Base-by-base conservation (phyloP, 2,113 vertebrate species). In the Okapia johnstoni region DNA sequence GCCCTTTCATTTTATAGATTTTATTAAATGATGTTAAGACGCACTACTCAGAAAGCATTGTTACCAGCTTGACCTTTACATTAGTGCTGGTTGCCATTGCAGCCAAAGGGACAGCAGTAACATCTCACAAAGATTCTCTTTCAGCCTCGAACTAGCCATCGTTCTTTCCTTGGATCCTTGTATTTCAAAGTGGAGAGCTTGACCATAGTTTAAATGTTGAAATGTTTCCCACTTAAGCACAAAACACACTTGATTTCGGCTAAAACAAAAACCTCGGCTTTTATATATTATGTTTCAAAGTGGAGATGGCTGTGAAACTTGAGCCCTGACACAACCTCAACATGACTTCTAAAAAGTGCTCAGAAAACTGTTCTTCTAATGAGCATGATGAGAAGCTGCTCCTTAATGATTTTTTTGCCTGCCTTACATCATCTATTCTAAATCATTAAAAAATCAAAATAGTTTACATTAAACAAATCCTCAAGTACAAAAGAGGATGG, bases 271-370 rank as follows among this genome's bases (percentile, higher is more conserved):
- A 10, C 8, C 28, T 73, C 8, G 5, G 88, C 88, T 97, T 97
- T 97, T 91, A 85, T 91, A 95, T 85, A 96, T 97, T 97, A 96
- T 97, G 93, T 98, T 97, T 98, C 97, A 97, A 97, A 98, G 96
- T 96, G 55, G 95, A 96, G 94, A 97, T 97, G 90, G 50, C 79
- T 96, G 93, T 98, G 98, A 96, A 98, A 97, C 40, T 73, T 96
- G 95, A 97, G 70, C 88, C 50, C 23, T n/a, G 79, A 85, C 88
- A 85, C 73, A 97, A 46, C 80, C 92, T 97, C 93, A 90, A 94
- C 46, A 73, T 57, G 89, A 85, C 88, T 94, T 84, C 85, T 77
- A 60, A 48, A 91, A 95, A 96, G 70, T 79, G 86, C 85, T 95
- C 81, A 50, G 66, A 95, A 95, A 88, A 98, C 85, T 88, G 73